phyloP scores from a whole-genome alignment of 2,797 vertebrate genomes.

The Etheostoma perlongum region DNA sequence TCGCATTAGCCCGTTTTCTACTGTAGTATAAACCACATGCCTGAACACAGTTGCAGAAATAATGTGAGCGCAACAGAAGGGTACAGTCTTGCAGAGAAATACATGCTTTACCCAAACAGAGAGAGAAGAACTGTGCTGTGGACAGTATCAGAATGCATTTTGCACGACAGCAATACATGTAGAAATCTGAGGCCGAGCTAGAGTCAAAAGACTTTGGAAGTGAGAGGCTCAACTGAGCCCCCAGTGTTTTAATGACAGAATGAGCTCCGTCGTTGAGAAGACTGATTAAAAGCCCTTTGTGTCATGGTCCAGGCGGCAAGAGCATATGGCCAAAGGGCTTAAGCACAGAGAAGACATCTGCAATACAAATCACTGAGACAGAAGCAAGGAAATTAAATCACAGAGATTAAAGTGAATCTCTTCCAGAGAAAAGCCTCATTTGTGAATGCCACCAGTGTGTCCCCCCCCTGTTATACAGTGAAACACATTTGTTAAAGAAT shows the following conservation, averaged over 20 bases:
- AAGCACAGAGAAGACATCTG: conserved; percentile 64
- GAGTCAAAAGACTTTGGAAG: conserved; percentile 30
- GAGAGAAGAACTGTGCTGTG: conserved; percentile 1
- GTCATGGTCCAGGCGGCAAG: conserved; percentile 49
- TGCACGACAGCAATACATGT: conserved; percentile 17
- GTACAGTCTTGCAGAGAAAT: conserved; percentile 8
- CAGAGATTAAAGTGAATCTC: conserved; percentile 67
- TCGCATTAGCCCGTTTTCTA: neutral
- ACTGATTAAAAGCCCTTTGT: conserved; percentile 71
- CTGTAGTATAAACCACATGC: neutral
- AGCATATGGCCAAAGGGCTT: conserved; percentile 72
- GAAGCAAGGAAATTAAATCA: conserved; percentile 53
- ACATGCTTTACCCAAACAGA: neutral
- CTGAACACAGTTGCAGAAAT: neutral
- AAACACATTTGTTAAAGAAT: conserved; percentile 1
- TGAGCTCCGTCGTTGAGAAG: conserved; percentile 67
- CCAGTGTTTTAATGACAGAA: conserved; percentile 62
- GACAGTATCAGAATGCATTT: conserved; percentile 12
- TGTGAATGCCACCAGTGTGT: conserved; percentile 29
- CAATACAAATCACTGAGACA: conserved; percentile 53
- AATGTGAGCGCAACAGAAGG: neutral
- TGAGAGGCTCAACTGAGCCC: conserved; percentile 25
- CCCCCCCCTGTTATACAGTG: neutral
- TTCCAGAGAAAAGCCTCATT: conserved; percentile 38
- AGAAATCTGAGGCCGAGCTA: conserved; percentile 18